Base-by-base conservation (phyloP, 2,113 vertebrate species). In the Hemibagrus wyckioides region DNA sequence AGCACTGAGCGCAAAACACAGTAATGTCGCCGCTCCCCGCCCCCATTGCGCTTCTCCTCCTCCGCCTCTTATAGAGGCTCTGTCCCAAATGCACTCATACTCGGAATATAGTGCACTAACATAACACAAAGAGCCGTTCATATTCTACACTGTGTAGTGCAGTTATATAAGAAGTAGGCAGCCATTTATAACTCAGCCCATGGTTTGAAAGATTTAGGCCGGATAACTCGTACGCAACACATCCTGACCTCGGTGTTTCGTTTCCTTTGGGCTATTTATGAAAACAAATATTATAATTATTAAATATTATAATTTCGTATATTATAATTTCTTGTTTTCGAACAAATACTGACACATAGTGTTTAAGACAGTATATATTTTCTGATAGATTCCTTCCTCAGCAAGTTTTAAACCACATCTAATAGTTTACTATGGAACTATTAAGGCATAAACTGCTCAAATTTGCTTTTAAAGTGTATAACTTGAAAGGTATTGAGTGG, bases 11-110 rank as follows among this genome's bases (percentile, higher is more conserved):
- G 71, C 50, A 84, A 80, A 71, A 54, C 83, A 83, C 23, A 63
- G 85, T 80, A 85, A 82, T 85, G 56, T 87, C 65, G 30, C 73
- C 33, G 69, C 82, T 86, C 80, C 33, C 90, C 86, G 89, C 86
- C 85, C 88, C 50, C 48, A 65, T 52, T n/a, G 0, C 61, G 6
- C 85, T 52, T 48, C 39, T 30, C 33, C 87, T 59, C 44, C 71
- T 84, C 73, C 81, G 59, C 5, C 52, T 76, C 9, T 54, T 56
- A 48, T 65, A 65, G 23, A 41, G 79, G 54, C 59, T 69, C n/a
- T 10, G 63, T 83, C n/a, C 44, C 44, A 83, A 69, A 52, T 33
- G 41, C 59, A 21, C 1, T 67, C 0, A 19, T 48, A n/a, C 3
- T 33, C 17, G 0, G 2, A 0, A 52, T 14, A 2, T 5, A 52